Base-by-base conservation (phyloP, 2,797 vertebrate species). In the Sebastes hubbsi region DNA sequence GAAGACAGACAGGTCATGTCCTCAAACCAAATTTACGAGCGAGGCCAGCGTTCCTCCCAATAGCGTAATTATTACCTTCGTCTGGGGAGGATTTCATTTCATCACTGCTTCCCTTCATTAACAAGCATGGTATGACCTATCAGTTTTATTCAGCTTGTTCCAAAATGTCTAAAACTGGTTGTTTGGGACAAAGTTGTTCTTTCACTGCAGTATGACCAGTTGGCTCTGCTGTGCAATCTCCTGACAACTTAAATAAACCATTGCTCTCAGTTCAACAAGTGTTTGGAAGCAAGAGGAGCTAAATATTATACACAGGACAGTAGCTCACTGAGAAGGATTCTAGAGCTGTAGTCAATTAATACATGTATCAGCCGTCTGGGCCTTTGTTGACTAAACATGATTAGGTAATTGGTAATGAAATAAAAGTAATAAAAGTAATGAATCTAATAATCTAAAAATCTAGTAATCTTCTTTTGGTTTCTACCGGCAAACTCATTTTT, bases 21-120 rank as follows among this genome's bases (percentile, higher is more conserved):
- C 72, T 77, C 32, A 75, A 78, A 67, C 38, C 49, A 49, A 34
- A 79, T 63, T 14, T 20, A 5, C 27, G 84, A 82, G 58, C 36
- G 8, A 85, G 81, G 73, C 32, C 78, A 52, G 20, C 69, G 84
- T 86, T 82, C 54, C 54, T 79, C 71, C 54, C 81, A 71, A 87
- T 29, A 46, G 20, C 13, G 2, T 32, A 56, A 77, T 88, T 34
- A 82, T 84, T 72, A 78, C 8, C 60, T 75, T 62, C 73, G 85
- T 76, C 52, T 72, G 24, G 30, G 54, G 34, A 83, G 78, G 30
- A 72, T 85, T 89, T 83, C 11, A 87, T 80, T 81, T 65, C 56
- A 82, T 72, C 54, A 22, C 59, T 54, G 70, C 71, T 82, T 83
- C 65, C 38, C 20, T 61, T 78, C 52, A 85, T 87, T 80, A 83